A percentile compares a stretch with the other conserved stretches of the same genome.
phyloP scores from a whole-genome alignment of 2,888 invertebrate genomes.

The Drosophila gaucha region DNA sequence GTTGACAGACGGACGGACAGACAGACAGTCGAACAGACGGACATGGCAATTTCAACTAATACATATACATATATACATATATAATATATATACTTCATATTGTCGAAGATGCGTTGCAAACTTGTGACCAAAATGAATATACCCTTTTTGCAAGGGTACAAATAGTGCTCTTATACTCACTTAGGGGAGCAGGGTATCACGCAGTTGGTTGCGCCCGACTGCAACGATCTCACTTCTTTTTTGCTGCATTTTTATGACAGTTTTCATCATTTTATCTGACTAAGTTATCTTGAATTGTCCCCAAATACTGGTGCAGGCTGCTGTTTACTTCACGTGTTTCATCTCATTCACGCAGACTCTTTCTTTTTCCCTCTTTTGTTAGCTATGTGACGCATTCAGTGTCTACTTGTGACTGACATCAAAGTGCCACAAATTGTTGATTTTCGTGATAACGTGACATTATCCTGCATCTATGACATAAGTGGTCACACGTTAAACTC shows the following conservation, averaged over 20 bases:
- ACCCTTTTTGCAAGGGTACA: too few relatives aligned
- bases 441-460: slow-evolving; percentile 84
- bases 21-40: too few relatives aligned
- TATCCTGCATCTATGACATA: slow-evolving; percentile 85
- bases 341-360: slow-evolving; percentile 7
- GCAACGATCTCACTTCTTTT: too few relatives aligned
- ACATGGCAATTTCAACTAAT: too few relatives aligned
- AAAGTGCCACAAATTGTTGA: slow-evolving; percentile 85
- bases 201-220: too few relatives aligned
- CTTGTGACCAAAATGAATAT: too few relatives aligned
- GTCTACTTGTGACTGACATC: slow-evolving; percentile 84
- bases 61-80: too few relatives aligned
- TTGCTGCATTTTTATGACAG: slow-evolving; percentile 56
- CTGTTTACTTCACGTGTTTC: slow-evolving; percentile 1
- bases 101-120: too few relatives aligned
- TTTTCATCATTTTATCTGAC: slow-evolving; percentile 74
- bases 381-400: slow-evolving; percentile 71
- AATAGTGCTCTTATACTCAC: too few relatives aligned
- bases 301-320: slow-evolving; percentile 5
- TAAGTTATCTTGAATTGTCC: slow-evolving; percentile 43
- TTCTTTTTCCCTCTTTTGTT: slow-evolving; percentile 28
- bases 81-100: too few relatives aligned
- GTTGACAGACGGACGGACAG: too few relatives aligned
- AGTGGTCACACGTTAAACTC: slow-evolving; percentile 85
- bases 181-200: too few relatives aligned